phyloP scores from a whole-genome alignment of 1,140 invertebrate genomes.

The Nixonia krombeini region DNA sequence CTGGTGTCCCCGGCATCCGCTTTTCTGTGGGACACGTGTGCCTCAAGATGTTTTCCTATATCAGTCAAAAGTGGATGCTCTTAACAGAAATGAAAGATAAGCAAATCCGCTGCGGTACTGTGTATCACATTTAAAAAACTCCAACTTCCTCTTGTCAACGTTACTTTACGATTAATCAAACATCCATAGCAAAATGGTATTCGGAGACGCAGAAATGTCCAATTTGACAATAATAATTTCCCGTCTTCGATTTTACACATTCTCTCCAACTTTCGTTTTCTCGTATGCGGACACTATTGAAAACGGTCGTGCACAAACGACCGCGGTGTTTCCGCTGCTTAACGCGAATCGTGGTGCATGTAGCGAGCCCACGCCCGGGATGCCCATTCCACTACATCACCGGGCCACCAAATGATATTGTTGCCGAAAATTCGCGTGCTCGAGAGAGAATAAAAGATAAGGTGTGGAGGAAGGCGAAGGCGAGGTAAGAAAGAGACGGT shows the following conservation, averaged over 20 bases:
- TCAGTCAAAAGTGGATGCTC: too few relatives aligned
- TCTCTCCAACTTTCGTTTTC: slow-evolving; percentile 18
- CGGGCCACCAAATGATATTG: slow-evolving; percentile 59
- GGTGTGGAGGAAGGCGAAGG: slow-evolving; percentile 12
- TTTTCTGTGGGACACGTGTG: slow-evolving; percentile 52
- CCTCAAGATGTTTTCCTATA: slow-evolving; percentile 22
- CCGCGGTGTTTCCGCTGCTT: slow-evolving; percentile 47
- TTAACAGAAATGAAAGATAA: too few relatives aligned
- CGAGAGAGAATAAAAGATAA: slow-evolving; percentile 14
- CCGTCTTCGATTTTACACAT: slow-evolving; percentile 17
- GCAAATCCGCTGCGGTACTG: too few relatives aligned
- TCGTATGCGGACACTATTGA: slow-evolving; percentile 15
- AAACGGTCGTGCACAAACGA: slow-evolving; percentile 59
- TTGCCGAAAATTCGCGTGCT: slow-evolving; percentile 56
- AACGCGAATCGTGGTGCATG: slow-evolving; percentile 55
- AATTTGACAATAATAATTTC: slow-evolving; percentile 48
- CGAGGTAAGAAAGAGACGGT: slow-evolving; percentile 2
- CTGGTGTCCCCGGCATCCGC: slow-evolving; percentile 23
- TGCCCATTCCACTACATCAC: slow-evolving; percentile 59
- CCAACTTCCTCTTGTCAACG: too few relatives aligned
- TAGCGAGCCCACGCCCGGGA: slow-evolving; percentile 61
- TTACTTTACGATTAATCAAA: too few relatives aligned
- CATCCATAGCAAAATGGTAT: not conserved
- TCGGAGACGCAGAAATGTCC: not conserved
- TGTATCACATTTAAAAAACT: too few relatives aligned